These are phyloP conservation scores for Halesus radiatus DNA, from an alignment of 1,140 invertebrate species.

Conservation along the genomic window DNA sequence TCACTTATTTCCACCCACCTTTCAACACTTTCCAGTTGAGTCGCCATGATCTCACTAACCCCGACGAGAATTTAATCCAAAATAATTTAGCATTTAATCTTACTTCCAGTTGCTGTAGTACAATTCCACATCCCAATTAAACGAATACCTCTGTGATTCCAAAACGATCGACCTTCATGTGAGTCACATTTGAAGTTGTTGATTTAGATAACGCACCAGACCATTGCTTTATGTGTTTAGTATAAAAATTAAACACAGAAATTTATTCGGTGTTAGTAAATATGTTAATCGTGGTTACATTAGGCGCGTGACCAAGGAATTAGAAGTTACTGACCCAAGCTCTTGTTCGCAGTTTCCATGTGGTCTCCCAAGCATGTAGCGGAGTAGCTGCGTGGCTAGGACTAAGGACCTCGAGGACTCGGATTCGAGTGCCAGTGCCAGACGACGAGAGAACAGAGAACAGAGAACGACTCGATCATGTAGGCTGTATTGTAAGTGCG, in stretches of 20 bases:
- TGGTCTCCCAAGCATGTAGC: slow-evolving; percentile 13
- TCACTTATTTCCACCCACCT: no score
- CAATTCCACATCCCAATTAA: no score
- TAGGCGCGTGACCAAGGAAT: background rate
- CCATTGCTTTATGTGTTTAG: no score
- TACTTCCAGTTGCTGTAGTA: no score
- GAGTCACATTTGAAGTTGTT: no score
- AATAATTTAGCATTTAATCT: no score
- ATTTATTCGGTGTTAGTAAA: background rate
- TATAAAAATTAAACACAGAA: background rate
- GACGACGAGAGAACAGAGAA: slow-evolving; percentile 14
- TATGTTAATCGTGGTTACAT: background rate
- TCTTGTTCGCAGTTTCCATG: background rate
- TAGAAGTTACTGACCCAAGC: slow-evolving; percentile 11
- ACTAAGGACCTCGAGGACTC: slow-evolving; percentile 15
- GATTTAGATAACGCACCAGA: no score
- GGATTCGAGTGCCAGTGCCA: slow-evolving; percentile 16
- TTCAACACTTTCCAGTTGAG: no score
- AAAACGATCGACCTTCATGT: no score
- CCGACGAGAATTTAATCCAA: no score
- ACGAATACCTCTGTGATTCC: no score
- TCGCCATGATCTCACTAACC: no score
- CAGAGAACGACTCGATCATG: slow-evolving; percentile 1
- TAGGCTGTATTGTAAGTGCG: background rate
- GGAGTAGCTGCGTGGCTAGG: background rate